These are phyloP conservation scores for Bombus fervidus DNA, from an alignment of 1,140 invertebrate species.

Conservation along the genomic window DNA sequence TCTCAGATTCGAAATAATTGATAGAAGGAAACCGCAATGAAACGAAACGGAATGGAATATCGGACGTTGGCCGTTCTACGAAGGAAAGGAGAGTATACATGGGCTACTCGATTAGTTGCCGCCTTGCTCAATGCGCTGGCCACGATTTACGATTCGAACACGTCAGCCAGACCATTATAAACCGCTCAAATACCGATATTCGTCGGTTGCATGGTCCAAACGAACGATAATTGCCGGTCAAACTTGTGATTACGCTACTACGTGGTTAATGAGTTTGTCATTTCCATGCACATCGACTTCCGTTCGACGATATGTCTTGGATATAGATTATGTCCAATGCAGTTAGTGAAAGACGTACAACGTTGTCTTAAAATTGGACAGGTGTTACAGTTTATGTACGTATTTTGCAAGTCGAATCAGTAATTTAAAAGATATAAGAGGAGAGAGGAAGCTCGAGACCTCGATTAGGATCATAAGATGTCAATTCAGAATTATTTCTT, in stretches of 20 bases:
- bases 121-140: slow-evolving; percentile 63
- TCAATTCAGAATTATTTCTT: too few relatives aligned
- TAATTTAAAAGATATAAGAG: background rate
- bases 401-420: background rate
- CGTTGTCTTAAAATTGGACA: background rate
- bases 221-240: slow-evolving; percentile 61
- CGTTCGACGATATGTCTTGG: slow-evolving; percentile 52
- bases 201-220: slow-evolving; percentile 43
- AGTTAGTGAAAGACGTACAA: background rate
- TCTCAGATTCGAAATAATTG: slow-evolving; percentile 70
- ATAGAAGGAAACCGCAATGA: slow-evolving; percentile 70
- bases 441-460: too few relatives aligned
- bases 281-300: slow-evolving; percentile 52
- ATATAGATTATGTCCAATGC: background rate
- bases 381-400: background rate
- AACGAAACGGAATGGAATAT: slow-evolving; percentile 69
- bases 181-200: slow-evolving; percentile 45
- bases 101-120: slow-evolving; percentile 65
- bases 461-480: too few relatives aligned
- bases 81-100: background rate
- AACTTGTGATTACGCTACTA: slow-evolving; percentile 45
- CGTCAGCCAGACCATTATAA: slow-evolving; percentile 56
- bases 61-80: slow-evolving; percentile 41
- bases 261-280: background rate
- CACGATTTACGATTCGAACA: slow-evolving; percentile 62